phyloP scores from a whole-genome alignment of 2,797 vertebrate species.

The Siniperca scherzeri region DNA sequence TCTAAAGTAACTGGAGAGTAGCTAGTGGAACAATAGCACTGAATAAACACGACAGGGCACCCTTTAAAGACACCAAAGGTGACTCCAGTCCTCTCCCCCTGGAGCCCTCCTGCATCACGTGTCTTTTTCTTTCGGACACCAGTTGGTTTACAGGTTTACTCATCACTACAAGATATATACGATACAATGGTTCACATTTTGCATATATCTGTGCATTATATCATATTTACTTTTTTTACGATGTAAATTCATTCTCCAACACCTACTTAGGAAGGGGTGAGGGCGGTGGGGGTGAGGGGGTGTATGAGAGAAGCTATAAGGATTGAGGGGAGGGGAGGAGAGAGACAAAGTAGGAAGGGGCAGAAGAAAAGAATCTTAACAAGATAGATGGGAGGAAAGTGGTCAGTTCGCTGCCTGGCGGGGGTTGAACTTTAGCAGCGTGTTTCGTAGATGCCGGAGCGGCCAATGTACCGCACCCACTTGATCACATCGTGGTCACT shows the following conservation, averaged over 20 bases:
- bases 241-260: constrained; percentile 81
- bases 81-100: constrained; percentile 63
- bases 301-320: constrained; percentile 66
- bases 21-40: constrained; percentile 69
- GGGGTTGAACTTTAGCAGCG: constrained; percentile 90
- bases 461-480: constrained; percentile 99
- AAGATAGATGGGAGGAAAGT: constrained; percentile 65
- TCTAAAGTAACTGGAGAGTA: constrained; percentile 64
- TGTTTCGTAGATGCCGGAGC: constrained; percentile 98
- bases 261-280: constrained; percentile 73
- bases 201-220: constrained; percentile 86
- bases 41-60: constrained; percentile 61
- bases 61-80: constrained; percentile 40
- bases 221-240: constrained; percentile 74
- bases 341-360: constrained; percentile 56
- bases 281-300: constrained; percentile 35
- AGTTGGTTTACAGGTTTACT: constrained; percentile 79
- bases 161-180: constrained; percentile 84
- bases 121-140: constrained; percentile 71
- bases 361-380: constrained; percentile 63
- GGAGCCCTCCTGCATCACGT: constrained; percentile 61
- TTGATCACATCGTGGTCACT: constrained; percentile 99
- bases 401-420: constrained; percentile 69
- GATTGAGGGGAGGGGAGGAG: constrained; percentile 48
- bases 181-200: constrained; percentile 85